Conservation (phyloP, 2,888 invertebrate genomes). For the Stenolophus ochropezus region DNA sequence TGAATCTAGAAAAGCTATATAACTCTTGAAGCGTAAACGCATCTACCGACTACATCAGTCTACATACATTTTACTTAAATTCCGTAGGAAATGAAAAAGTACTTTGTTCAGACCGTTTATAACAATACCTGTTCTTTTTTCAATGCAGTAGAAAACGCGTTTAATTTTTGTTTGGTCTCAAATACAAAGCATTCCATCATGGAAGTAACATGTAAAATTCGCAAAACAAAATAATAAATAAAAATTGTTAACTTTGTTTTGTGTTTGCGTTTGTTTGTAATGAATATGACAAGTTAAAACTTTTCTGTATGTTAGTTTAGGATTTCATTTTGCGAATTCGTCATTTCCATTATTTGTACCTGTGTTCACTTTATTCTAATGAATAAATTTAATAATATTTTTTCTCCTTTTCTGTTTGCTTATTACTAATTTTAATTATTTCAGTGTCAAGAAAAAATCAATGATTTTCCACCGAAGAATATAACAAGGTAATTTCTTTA, state of each 20-base stretch:
- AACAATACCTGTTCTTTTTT: not conserved
- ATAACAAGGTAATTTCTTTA: no score
- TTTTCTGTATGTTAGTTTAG: not conserved
- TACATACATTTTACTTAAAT: no score
- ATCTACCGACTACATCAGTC: no score
- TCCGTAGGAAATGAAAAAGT: not conserved
- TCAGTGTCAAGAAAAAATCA: no score
- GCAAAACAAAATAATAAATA: conserved; percentile 24
- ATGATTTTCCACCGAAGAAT: no score
- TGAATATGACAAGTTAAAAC: conserved; percentile 35
- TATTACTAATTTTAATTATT: no score
- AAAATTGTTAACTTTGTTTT: conserved; percentile 30
- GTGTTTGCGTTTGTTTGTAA: conserved; percentile 2
- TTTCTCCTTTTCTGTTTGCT: no score
- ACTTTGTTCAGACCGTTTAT: not conserved
- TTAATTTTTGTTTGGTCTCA: not conserved
- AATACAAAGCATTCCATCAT: conserved; percentile 33
- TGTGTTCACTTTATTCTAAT: no score
- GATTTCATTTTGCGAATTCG: not conserved
- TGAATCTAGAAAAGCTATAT: no score
- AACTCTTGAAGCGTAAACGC: no score
- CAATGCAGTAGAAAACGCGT: not conserved
- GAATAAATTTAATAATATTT: no score
- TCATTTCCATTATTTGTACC: no score
- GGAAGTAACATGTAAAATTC: not conserved